A percentile compares a stretch with the other conserved stretches of the same genome.
Conservation (phyloP, 2,888 invertebrate genomes). For the Melieria crassipennis region DNA sequence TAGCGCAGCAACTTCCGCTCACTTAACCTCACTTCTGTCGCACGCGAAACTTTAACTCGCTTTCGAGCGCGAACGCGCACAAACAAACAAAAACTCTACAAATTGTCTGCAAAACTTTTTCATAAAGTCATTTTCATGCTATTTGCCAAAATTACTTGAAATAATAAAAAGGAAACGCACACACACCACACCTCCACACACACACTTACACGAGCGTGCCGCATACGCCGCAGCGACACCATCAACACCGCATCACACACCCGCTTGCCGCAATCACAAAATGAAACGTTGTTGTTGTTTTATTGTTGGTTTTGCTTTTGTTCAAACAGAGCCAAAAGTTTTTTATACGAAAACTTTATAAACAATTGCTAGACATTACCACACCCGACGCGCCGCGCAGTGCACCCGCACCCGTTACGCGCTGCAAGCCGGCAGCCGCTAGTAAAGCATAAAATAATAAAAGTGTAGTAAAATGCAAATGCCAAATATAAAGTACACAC, state of each 20-base stretch:
- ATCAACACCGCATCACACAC: background rate
- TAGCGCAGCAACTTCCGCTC: too few relatives aligned
- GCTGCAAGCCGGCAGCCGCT: background rate
- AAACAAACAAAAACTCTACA: conserved; percentile 18
- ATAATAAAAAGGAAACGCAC: conserved; percentile 31
- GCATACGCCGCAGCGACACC: background rate
- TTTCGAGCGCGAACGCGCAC: background rate
- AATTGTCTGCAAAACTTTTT: conserved; percentile 32
- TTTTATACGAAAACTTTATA: conserved; percentile 35
- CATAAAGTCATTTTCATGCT: conserved; percentile 33
- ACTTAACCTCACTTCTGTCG: too few relatives aligned
- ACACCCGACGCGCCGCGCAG: too few relatives aligned
- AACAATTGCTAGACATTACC: conserved; percentile 25
- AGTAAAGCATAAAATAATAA: conserved; percentile 17
- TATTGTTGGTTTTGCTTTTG: too few relatives aligned
- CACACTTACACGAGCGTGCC: background rate
- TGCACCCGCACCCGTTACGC: background rate
- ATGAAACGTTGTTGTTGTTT: too few relatives aligned
- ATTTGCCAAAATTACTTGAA: conserved; percentile 32
- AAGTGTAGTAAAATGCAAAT: conserved; percentile 25
- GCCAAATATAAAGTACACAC: conserved; percentile 1
- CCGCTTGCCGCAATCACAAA: background rate
- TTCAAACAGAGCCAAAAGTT: conserved; percentile 12
- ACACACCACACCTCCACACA: background rate
- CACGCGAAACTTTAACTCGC: too few relatives aligned